These are phyloP conservation scores for Cremastinae sp. DNA, from an alignment of 2,888 invertebrate genomes.

Conservation along the genomic window DNA sequence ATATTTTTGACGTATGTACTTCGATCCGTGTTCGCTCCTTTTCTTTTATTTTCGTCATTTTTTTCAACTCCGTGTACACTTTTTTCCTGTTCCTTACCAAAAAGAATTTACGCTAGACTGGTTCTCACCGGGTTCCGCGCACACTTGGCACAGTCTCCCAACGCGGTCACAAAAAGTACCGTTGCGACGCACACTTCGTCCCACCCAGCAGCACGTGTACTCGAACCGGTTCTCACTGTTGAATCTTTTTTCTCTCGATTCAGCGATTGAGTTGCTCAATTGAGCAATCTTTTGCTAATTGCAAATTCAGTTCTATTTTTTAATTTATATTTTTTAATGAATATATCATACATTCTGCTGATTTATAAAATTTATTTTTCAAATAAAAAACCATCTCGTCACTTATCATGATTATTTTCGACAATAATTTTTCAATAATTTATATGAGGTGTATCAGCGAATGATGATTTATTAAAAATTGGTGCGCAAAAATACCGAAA, in stretches of 20 bases:
- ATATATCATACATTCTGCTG: too few relatives aligned
- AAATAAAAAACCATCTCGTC: too few relatives aligned
- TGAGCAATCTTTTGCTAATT: not conserved
- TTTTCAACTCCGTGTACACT: conserved; percentile 10
- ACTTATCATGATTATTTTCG: too few relatives aligned
- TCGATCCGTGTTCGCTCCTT: not conserved
- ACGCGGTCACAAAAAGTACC: conserved; percentile 66
- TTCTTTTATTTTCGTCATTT: conserved; percentile 35
- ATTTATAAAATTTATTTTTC: too few relatives aligned
- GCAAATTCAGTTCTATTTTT: too few relatives aligned
- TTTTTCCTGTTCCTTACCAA: conserved; percentile 15
- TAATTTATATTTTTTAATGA: too few relatives aligned
- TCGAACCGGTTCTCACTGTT: conserved; percentile 47
- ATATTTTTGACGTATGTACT: not conserved
- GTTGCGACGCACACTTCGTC: conserved; percentile 58
- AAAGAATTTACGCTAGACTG: conserved; percentile 28
- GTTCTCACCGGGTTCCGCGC: conserved; percentile 12
- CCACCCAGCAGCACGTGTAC: conserved; percentile 50
- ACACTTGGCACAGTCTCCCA: conserved; percentile 17
- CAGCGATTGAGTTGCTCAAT: not conserved
- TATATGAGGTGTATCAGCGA: too few relatives aligned
- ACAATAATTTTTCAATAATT: too few relatives aligned
- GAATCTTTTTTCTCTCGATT: conserved; percentile 9
- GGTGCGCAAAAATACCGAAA: too few relatives aligned
- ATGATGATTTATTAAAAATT: too few relatives aligned